Evolutionary conservation across 2,113 vertebrate species (phyloP).

Genomic region (Struthidea cinerea): DNA sequence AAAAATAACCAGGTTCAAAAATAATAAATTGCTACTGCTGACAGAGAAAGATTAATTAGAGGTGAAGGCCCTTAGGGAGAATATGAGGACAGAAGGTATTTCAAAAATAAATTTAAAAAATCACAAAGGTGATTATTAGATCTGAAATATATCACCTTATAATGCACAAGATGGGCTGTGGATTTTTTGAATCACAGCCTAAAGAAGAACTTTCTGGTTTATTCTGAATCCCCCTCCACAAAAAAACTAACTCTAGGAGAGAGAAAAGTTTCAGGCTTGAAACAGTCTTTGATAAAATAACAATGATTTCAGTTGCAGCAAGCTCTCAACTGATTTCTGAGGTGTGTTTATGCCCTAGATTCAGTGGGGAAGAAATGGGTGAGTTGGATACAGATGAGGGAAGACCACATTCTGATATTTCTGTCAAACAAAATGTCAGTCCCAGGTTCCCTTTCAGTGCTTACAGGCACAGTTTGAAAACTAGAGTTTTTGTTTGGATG

Average conservation of each 20-base stretch:
- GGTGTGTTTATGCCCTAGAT: neutral
- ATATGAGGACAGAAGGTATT: neutral
- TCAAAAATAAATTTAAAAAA: neutral
- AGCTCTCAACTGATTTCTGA: neutral
- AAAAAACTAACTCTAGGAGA: neutral
- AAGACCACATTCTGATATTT: neutral
- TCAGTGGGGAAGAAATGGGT: neutral
- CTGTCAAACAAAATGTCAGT: neutral
- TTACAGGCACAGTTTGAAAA: neutral
- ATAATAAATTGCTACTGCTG: neutral
- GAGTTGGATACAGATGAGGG: neutral
- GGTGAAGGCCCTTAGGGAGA: neutral
- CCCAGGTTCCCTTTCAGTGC: neutral
- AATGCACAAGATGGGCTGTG: neutral
- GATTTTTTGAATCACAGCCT: neutral
- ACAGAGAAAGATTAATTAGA: neutral
- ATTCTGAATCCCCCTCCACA: neutral
- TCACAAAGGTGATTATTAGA: neutral
- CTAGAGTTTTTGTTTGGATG: neutral
- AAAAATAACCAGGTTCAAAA: neutral
- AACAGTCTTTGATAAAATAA: neutral
- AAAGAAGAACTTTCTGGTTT: neutral
- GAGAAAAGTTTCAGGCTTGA: neutral
- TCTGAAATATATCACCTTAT: neutral
- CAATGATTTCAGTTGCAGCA: neutral